phyloP scores from a whole-genome alignment of 2,113 vertebrate genomes.

The Oplegnathus fasciatus region DNA sequence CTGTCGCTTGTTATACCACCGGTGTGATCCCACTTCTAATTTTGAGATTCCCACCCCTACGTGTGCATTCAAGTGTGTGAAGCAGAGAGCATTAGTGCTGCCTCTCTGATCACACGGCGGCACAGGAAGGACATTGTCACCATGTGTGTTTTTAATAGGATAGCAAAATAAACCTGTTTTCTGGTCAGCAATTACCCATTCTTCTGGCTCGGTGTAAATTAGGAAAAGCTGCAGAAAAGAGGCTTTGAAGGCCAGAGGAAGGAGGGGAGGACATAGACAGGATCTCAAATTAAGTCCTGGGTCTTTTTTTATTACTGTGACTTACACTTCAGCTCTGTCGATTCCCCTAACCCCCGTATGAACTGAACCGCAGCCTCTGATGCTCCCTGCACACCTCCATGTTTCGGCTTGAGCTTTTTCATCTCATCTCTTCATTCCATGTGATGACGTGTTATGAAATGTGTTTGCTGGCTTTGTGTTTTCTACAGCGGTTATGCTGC shows the following conservation, averaged over 20 bases:
- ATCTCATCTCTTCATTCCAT: slow-evolving; percentile 2
- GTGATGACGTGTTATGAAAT: slow-evolving; percentile 43
- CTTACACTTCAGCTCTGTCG: slow-evolving; percentile 39
- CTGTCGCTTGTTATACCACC: slow-evolving; percentile 59
- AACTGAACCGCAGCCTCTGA: slow-evolving; percentile 8
- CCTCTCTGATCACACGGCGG: slow-evolving; percentile 59
- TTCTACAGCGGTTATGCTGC: slow-evolving; percentile 35
- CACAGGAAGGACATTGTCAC: slow-evolving; percentile 60
- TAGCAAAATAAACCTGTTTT: slow-evolving; percentile 77
- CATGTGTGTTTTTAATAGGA: slow-evolving; percentile 77
- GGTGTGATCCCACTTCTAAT: slow-evolving; percentile 73
- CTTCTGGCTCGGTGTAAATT: slow-evolving; percentile 62
- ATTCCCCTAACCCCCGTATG: slow-evolving; percentile 34
- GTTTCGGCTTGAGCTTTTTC: not conserved
- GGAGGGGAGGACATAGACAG: slow-evolving; percentile 42
- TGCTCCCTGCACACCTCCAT: not conserved
- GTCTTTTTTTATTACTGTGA: slow-evolving; percentile 41
- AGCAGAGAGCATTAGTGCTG: slow-evolving; percentile 69
- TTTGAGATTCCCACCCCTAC: slow-evolving; percentile 65
- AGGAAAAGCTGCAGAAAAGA: slow-evolving; percentile 73
- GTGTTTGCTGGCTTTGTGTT: slow-evolving; percentile 48
- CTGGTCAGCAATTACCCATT: slow-evolving; percentile 74
- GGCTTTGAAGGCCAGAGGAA: slow-evolving; percentile 57
- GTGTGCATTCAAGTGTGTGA: slow-evolving; percentile 53
- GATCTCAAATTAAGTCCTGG: slow-evolving; percentile 62